Base-by-base conservation (phyloP, 2,113 vertebrate genomes). In the Atractosteus spatula region DNA sequence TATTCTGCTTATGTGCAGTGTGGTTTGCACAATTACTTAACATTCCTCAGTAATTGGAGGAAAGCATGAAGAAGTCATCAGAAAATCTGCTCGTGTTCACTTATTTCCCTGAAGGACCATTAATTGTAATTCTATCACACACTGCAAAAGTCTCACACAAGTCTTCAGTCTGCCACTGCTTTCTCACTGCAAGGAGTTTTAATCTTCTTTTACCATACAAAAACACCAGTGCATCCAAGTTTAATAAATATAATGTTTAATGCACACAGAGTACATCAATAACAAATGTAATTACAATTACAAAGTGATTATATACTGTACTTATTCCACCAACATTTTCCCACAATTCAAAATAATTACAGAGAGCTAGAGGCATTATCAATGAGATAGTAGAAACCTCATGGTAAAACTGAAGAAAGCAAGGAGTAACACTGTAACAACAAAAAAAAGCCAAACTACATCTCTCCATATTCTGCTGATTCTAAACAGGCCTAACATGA, bases 281-380 rank as follows among this genome's bases (percentile, higher is more conserved):
- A 56, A 63, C 11, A 69, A 69, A n/a, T 8, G 62, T 61, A 69
- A 56, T 70, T 57, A 74, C 56, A 59, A 56, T 41, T 65, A 54
- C 4, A 69, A 45, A 13, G 56, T 42, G 55, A 3, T 56, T 73
- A 16, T 62, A 42, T 41, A 61, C 63, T 56, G 7, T n/a, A 41
- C 62, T 61, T 59, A 62, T 70, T 16, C 57, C 3, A 16, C 57
- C 43, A 47, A 55, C 64, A 55, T 55, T 66, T 3, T 13, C 42
- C 55, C 29, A 41, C 64, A 14, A 44, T 8, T 29, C 68, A 64
- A 43, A 63, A 41, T 65, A 51, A 13, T 70, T 64, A 74, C 3
- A 7, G 57, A 68, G 41, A 13, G 45, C 8, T 54, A 10, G n/a
- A 45, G 29, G n/a, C 41, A 64, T 56, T 43, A 73, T 12, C 29